These are phyloP conservation scores for Trogon melanurus DNA, from an alignment of 2,113 vertebrate genomes.

Conservation along the genomic window DNA sequence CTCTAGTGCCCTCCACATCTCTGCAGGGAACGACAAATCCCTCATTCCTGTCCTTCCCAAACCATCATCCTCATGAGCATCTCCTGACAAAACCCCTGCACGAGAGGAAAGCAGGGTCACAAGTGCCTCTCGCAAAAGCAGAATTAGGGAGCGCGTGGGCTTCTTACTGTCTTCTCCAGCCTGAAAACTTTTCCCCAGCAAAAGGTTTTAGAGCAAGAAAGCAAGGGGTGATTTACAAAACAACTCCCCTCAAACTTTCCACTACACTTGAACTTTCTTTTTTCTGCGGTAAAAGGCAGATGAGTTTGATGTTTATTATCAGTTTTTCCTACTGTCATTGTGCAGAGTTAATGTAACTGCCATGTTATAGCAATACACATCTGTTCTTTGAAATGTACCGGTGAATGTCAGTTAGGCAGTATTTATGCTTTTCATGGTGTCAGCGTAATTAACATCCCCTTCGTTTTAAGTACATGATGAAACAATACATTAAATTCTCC, in stretches of 20 bases:
- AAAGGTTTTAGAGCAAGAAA: conserved; percentile 3
- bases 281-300: conserved; percentile 44
- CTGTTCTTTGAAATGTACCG: conserved; percentile 49
- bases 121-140: neutral
- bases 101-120: neutral
- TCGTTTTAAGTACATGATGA: neutral
- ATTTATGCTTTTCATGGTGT: neutral
- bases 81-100: fast-evolving
- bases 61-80: neutral
- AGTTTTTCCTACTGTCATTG: conserved; percentile 34
- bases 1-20: neutral
- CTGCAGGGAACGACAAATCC: neutral
- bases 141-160: neutral
- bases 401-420: neutral
- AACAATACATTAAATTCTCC: neutral
- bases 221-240: neutral
- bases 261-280: conserved; percentile 1
- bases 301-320: conserved; percentile 43
- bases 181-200: neutral
- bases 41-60: neutral
- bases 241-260: conserved; percentile 39
- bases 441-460: neutral
- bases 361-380: neutral
- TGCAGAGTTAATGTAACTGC: neutral
- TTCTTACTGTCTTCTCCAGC: neutral